phyloP scores from a whole-genome alignment of 2,888 invertebrate species.

The Thecocarcelia acutangulata region DNA sequence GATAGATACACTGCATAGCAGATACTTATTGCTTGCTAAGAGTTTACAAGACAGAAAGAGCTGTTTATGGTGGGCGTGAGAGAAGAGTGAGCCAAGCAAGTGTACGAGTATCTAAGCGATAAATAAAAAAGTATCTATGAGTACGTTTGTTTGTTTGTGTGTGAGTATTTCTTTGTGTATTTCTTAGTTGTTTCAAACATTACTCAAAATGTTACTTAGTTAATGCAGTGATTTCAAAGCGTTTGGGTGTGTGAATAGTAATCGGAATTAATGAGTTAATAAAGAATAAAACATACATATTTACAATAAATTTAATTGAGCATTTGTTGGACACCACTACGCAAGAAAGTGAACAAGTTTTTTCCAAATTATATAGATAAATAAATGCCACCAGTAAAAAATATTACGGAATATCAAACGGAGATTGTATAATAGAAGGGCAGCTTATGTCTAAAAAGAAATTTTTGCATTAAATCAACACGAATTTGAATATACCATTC shows the following conservation, averaged over 20 bases:
- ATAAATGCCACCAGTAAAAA: constrained; percentile 1
- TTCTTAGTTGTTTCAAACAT: constrained; percentile 15
- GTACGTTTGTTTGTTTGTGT: constrained; percentile 31
- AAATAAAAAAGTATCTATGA: constrained; percentile 53
- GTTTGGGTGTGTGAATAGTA: constrained; percentile 77
- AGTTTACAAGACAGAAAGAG: constrained; percentile 32
- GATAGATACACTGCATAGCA: not conserved
- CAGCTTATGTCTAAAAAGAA: constrained; percentile 29
- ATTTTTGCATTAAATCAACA: constrained; percentile 18
- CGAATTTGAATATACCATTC: not conserved
- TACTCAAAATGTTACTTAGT: constrained; percentile 71
- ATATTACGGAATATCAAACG: constrained; percentile 26
- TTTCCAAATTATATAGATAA: constrained; percentile 4
- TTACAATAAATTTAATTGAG: constrained; percentile 17
- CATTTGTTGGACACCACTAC: constrained; percentile 53
- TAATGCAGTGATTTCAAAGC: constrained; percentile 75
- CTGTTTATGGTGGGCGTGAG: not conserved
- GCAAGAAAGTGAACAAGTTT: constrained; percentile 34
- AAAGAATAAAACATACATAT: constrained; percentile 13
- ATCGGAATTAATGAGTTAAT: constrained; percentile 5
- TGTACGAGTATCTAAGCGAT: constrained; percentile 33
- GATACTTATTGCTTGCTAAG: not conserved
- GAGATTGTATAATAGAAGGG: constrained; percentile 59
- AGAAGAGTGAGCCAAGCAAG: constrained; percentile 22
- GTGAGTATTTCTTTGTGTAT: constrained; percentile 38